Evolutionary conservation across 2,888 invertebrate species (phyloP), one percentile per base, ranked within the genome.

Genomic region (Amblyteles armatorius): DNA sequence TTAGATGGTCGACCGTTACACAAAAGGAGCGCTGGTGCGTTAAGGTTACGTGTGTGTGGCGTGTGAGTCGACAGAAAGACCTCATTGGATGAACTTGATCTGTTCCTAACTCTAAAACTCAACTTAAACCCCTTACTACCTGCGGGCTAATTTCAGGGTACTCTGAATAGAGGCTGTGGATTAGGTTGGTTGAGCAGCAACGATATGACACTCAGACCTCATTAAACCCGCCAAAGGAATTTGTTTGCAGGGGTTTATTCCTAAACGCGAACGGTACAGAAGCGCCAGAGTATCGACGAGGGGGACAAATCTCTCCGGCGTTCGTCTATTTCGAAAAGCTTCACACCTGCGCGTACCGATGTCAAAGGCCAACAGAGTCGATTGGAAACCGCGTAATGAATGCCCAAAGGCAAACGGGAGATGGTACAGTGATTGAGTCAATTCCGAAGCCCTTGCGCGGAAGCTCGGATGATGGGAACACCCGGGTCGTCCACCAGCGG

Each of bases 401-500:
- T 67, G 22, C 67, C 36, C 67, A 67, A 67, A 67, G 40, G 67
- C 67, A 40, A 67, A 19, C 40, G 40, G 6, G 44, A 40, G 67
- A 40, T 67, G 40, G 40, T 67, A 33, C 67, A 40, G 40, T 40
- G 36, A 67, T 67, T 40, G 22, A 44, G 67, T 36, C 67, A 67
- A 67, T 40, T 40, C 40, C 40, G 36, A 33, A 67, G 67, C 40
- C 19, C 40, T 40, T 40, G 22, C 67, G 40, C 67, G 40, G 36
- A 19, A 67, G 36, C 40, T 67, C 11, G 22, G 67, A 40, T 55
- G 65, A 71, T n/a, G 69, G 57, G 71, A 68, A 73, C 60, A 60
- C 60, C 29, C 63, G 13, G 29, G 63, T 55, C 2, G 48, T 48
- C 50, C 13, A 60, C 68, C 48, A 55, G 82, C 52, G 74, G 50